Conservation (phyloP, 2,888 invertebrate genomes). For the Cosmopolites sordidus region DNA sequence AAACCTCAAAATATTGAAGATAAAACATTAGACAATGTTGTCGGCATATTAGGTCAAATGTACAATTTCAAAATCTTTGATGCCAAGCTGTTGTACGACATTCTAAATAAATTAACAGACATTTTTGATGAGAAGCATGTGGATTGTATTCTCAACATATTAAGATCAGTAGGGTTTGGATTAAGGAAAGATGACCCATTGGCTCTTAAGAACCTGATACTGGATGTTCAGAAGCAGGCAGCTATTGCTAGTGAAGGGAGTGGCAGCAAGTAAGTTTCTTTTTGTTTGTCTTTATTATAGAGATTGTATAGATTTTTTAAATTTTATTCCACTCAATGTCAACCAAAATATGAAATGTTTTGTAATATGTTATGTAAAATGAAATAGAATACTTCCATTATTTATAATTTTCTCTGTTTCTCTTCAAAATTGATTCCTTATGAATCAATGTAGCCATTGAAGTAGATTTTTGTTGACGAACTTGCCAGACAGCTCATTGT, state of each 20-base stretch:
- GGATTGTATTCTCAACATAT: slow-evolving; percentile 73
- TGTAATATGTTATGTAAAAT: too few relatives aligned
- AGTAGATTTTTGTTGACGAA: too few relatives aligned
- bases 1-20: slow-evolving; percentile 54
- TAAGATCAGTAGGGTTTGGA: slow-evolving; percentile 77
- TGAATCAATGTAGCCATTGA: too few relatives aligned
- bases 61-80: slow-evolving; percentile 89
- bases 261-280: slow-evolving; percentile 30
- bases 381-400: too few relatives aligned
- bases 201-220: slow-evolving; percentile 70
- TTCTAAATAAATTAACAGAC: slow-evolving; percentile 63
- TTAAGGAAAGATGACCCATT: slow-evolving; percentile 83
- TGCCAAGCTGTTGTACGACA: slow-evolving; percentile 71
- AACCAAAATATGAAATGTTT: too few relatives aligned
- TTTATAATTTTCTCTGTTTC: too few relatives aligned
- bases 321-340: too few relatives aligned
- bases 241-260: slow-evolving; percentile 43
- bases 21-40: slow-evolving; percentile 78
- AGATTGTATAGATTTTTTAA: too few relatives aligned
- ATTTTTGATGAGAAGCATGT: slow-evolving; percentile 73
- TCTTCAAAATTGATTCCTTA: too few relatives aligned
- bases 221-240: slow-evolving; percentile 62
- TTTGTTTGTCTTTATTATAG: neutral
- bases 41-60: slow-evolving; percentile 72
- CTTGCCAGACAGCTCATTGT: too few relatives aligned